Conservation (phyloP, 2,113 vertebrate genomes). For the Callospermophilus lateralis region DNA sequence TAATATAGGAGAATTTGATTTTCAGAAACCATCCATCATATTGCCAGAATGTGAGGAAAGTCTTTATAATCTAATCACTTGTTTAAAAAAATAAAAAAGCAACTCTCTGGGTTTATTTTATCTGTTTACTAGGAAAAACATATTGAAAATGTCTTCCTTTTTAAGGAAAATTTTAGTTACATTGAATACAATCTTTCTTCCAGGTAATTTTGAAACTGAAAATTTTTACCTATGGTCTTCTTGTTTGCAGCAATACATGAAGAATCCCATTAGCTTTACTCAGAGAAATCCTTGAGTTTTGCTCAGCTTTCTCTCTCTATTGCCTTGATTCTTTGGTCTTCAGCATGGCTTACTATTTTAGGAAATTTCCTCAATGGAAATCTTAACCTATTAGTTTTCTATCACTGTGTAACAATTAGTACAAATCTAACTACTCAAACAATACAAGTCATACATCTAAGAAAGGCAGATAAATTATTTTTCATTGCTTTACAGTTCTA, state of each 20-base stretch:
- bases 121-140: neutral
- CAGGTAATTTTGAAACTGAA: neutral
- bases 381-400: neutral
- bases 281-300: neutral
- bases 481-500: neutral
- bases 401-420: neutral
- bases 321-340: neutral
- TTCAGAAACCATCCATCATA: conserved; percentile 76
- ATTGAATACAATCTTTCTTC: neutral
- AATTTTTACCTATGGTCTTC: neutral
- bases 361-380: neutral
- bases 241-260: neutral
- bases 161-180: neutral
- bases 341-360: neutral
- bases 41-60: conserved; percentile 68
- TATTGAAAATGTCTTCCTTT: neutral
- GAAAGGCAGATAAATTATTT: neutral
- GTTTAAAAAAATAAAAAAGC: neutral
- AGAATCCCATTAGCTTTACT: neutral
- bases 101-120: neutral
- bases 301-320: neutral
- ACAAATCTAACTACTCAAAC: neutral
- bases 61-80: conserved; percentile 65
- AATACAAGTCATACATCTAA: neutral
- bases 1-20: conserved; percentile 80